These are phyloP conservation scores for Chascanopsetta lugubris DNA, from an alignment of 2,113 vertebrate genomes.

Conservation along the genomic window DNA sequence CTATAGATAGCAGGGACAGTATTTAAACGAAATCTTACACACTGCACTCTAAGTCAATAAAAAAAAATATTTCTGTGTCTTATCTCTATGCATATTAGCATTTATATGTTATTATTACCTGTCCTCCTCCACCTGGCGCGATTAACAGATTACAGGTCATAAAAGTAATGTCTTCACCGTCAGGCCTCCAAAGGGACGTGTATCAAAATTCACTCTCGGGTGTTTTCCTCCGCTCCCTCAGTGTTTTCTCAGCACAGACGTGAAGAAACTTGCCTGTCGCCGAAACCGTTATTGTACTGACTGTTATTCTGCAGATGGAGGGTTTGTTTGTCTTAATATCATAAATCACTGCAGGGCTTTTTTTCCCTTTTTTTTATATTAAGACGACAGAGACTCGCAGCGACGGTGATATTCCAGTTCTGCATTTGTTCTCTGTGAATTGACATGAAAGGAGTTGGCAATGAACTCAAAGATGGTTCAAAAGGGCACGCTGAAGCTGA, in stretches of 20 bases:
- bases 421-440: slow-evolving; percentile 14
- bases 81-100: background rate
- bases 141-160: slow-evolving; percentile 45
- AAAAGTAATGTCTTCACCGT: slow-evolving; percentile 42
- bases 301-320: slow-evolving; percentile 44
- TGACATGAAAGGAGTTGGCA: background rate
- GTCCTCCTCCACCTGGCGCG: slow-evolving; percentile 14
- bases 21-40: too few relatives aligned
- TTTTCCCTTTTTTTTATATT: too few relatives aligned
- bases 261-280: slow-evolving; percentile 37
- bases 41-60: too few relatives aligned
- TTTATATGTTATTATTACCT: slow-evolving; percentile 6
- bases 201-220: slow-evolving; percentile 47
- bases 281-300: slow-evolving; percentile 31
- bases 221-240: slow-evolving; percentile 31
- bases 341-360: slow-evolving; percentile 25
- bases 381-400: slow-evolving; percentile 14
- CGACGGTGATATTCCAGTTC: background rate
- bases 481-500: background rate
- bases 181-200: slow-evolving; percentile 43
- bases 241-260: slow-evolving; percentile 29
- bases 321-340: slow-evolving; percentile 8
- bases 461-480: slow-evolving; percentile 17
- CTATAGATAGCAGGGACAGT: too few relatives aligned
- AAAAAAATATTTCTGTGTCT: background rate